Evolutionary conservation across 2,113 vertebrate species (phyloP).

Genomic region (Dasyprocta punctata): DNA sequence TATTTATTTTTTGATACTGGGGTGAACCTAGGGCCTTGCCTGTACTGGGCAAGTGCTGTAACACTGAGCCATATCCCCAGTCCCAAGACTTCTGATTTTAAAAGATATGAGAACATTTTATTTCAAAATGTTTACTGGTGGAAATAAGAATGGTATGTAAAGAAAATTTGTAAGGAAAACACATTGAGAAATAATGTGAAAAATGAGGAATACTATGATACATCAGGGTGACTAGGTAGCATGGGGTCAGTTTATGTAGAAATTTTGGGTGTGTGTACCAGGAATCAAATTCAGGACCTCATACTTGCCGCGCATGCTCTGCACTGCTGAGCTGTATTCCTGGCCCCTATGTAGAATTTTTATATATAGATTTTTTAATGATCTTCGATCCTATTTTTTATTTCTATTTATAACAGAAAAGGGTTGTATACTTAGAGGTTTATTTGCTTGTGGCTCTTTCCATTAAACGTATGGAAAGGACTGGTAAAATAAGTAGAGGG

Average conservation of each 20-base stretch:
- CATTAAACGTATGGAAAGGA: neutral
- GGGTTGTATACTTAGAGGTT: neutral
- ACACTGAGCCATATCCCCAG: neutral
- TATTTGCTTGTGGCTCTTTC: neutral
- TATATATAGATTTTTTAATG: neutral
- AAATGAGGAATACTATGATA: neutral
- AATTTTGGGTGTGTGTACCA: too few species aligned
- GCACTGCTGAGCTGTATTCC: too few species aligned
- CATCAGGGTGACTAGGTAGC: neutral
- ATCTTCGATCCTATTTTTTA: neutral
- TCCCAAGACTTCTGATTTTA: neutral
- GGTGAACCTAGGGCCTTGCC: neutral
- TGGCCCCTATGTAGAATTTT: neutral
- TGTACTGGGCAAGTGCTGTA: neutral
- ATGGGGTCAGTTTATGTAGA: neutral
- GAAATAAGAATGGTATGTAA: neutral
- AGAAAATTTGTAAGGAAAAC: neutral
- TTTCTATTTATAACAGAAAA: neutral
- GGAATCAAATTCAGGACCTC: too few species aligned
- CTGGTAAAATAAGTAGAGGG: constrained; percentile 4
- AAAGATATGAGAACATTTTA: constrained; percentile 18
- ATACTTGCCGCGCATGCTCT: too few species aligned
- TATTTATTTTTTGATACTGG: neutral
- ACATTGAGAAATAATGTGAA: neutral
- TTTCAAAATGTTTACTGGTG: neutral